A percentile compares a stretch with the other conserved stretches of the same genome.
Evolutionary conservation across 2,888 invertebrate species (phyloP).

Genomic region (Stenotaenia linearis): DNA sequence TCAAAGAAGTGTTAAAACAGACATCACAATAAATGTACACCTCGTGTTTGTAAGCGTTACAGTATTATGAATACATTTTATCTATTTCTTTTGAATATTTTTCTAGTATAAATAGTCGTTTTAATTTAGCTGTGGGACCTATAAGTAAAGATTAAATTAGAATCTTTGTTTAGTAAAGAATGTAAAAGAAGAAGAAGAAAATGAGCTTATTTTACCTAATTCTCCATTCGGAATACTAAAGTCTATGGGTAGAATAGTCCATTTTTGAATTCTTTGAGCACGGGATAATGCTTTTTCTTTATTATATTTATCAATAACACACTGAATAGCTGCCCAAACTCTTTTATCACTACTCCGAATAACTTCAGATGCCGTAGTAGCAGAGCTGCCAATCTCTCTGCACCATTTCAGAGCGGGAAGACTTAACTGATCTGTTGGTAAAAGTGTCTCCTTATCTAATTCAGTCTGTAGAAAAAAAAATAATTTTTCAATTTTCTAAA

Average conservation of each 20-base stretch:
- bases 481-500: no score
- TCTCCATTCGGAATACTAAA: conserved; percentile 27
- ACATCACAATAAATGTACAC: no score
- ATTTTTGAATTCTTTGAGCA: conserved; percentile 29
- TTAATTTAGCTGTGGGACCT: no score
- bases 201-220: conserved; percentile 46
- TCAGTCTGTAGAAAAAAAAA: conserved; percentile 57
- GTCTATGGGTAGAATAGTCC: conserved; percentile 19
- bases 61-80: no score
- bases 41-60: no score
- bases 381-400: conserved; percentile 54
- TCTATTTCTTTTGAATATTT: no score
- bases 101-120: no score
- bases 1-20: no score
- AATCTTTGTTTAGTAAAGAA: no score
- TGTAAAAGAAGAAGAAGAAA: no score
- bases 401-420: conserved; percentile 65
- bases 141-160: no score
- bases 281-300: conserved; percentile 6
- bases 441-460: conserved; percentile 64
- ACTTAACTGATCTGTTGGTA: conserved; percentile 64
- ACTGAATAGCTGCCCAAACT: conserved; percentile 8
- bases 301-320: conserved; percentile 1
- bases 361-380: conserved; percentile 47
- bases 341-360: conserved; percentile 37